phyloP scores from a whole-genome alignment of 2,888 invertebrate genomes.

The Oligia strigilis region DNA sequence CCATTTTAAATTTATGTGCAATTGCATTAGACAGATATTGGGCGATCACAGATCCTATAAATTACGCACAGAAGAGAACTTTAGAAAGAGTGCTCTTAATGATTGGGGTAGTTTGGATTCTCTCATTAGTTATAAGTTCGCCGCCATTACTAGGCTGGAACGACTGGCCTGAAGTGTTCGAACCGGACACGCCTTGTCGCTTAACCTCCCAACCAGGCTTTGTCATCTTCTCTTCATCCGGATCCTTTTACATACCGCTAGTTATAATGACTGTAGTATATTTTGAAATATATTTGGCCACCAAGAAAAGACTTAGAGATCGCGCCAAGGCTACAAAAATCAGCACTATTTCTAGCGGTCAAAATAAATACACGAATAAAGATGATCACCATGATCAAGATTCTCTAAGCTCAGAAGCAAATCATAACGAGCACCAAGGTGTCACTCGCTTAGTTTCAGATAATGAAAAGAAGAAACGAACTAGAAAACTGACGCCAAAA shows the following conservation, averaged over 20 bases:
- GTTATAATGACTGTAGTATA: conserved; percentile 99
- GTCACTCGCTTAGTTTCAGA: conserved; percentile 80
- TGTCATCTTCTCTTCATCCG: conserved; percentile 97
- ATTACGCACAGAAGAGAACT: conserved; percentile 97
- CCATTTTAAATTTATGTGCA: conserved; percentile 97
- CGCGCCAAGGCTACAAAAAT: conserved; percentile 95
- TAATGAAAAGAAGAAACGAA: conserved; percentile 83
- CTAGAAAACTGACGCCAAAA: conserved; percentile 82
- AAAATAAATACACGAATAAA: conserved; percentile 86
- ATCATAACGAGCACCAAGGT: conserved; percentile 92
- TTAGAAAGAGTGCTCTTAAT: conserved; percentile 95
- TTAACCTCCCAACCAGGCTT: conserved; percentile 97
- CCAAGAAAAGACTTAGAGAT: conserved; percentile 95
- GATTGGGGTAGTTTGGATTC: conserved; percentile 96
- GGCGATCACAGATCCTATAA: conserved; percentile 98
- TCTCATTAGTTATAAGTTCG: conserved; percentile 96
- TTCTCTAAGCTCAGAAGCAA: conserved; percentile 95
- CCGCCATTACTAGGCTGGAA: conserved; percentile 98
- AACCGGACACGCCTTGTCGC: conserved; percentile 94
- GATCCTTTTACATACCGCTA: conserved; percentile 98
- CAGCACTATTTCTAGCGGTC: conserved; percentile 91
- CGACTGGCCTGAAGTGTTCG: conserved; percentile 97
- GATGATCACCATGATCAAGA: conserved; percentile 92
- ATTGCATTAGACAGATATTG: conserved; percentile 98
- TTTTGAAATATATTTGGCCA: conserved; percentile 98